These are phyloP conservation scores for Eonycteris spelaea DNA, from an alignment of 2,113 vertebrate species.

Conservation along the genomic window DNA sequence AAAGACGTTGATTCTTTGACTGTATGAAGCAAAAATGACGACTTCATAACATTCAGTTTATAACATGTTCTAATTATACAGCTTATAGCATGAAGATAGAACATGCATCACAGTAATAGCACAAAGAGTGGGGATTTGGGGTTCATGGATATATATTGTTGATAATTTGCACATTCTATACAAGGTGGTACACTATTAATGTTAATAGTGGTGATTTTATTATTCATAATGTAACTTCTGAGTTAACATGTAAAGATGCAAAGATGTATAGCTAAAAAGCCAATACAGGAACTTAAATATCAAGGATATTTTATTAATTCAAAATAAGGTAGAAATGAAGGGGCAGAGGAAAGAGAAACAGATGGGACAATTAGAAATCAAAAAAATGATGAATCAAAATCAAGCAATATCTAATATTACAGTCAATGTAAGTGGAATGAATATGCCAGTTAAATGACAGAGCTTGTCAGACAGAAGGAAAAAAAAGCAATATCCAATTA, in stretches of 20 bases:
- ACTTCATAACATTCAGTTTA: neutral
- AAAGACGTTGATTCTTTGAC: neutral
- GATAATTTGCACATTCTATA: neutral
- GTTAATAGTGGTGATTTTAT: neutral
- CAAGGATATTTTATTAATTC: neutral
- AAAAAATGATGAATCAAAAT: conserved; percentile 23
- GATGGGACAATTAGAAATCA: neutral
- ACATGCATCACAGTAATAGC: neutral
- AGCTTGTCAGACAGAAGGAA: neutral
- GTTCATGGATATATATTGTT: neutral
- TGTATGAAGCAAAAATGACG: neutral
- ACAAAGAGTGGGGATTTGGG: neutral
- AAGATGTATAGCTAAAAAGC: neutral
- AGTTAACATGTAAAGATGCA: neutral
- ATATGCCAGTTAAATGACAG: neutral
- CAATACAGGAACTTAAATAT: neutral
- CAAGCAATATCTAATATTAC: neutral
- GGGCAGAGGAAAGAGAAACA: neutral
- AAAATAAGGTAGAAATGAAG: conserved; percentile 10
- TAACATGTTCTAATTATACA: neutral
- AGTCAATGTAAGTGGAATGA: neutral
- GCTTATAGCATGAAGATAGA: neutral
- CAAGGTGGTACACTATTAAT: neutral
- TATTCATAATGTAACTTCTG: neutral
- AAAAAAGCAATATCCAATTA: neutral